A percentile compares a stretch with the other conserved stretches of the same genome.
These are phyloP conservation scores for Sinodicranocentrus sp. DNA, from an alignment of 2,888 invertebrate genomes.

Conservation along the genomic window DNA sequence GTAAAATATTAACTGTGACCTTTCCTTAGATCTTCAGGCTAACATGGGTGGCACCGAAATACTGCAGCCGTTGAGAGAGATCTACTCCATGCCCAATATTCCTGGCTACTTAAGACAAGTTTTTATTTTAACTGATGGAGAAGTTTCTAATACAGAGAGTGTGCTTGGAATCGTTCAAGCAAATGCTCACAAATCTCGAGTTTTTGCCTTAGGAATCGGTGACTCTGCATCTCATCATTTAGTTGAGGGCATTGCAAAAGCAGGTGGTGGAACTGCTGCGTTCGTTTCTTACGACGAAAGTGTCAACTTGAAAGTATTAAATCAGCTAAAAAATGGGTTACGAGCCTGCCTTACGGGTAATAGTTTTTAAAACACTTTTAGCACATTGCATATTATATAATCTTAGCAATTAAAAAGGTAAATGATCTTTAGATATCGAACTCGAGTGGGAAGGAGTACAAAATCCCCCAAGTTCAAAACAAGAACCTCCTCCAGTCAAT, in stretches of 20 bases:
- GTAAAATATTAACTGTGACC: too few species aligned
- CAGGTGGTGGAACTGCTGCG: constrained; percentile 78
- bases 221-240: constrained; percentile 77
- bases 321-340: constrained; percentile 76
- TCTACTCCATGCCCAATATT: constrained; percentile 73
- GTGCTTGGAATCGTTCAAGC: constrained; percentile 77
- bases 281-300: constrained; percentile 77
- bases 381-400: too few species aligned
- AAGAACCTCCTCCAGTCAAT: constrained; percentile 41
- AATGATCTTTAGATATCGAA: constrained; percentile 71
- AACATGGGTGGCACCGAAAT: constrained; percentile 78
- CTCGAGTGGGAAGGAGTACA: constrained; percentile 72
- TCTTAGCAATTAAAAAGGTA: too few species aligned
- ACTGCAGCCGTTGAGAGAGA: constrained; percentile 76
- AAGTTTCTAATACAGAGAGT: constrained; percentile 77
- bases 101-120: constrained; percentile 77
- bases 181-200: constrained; percentile 76
- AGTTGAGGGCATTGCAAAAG: constrained; percentile 78
- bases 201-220: constrained; percentile 78
- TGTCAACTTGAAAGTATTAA: constrained; percentile 77
- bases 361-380: too few species aligned
- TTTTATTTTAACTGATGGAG: constrained; percentile 27
- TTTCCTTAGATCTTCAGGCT: constrained; percentile 75
- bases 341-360: constrained; percentile 71
- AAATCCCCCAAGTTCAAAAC: neutral